These are phyloP conservation scores for Heliconius hermathena DNA, from an alignment of 1,140 invertebrate species.

Conservation along the genomic window DNA sequence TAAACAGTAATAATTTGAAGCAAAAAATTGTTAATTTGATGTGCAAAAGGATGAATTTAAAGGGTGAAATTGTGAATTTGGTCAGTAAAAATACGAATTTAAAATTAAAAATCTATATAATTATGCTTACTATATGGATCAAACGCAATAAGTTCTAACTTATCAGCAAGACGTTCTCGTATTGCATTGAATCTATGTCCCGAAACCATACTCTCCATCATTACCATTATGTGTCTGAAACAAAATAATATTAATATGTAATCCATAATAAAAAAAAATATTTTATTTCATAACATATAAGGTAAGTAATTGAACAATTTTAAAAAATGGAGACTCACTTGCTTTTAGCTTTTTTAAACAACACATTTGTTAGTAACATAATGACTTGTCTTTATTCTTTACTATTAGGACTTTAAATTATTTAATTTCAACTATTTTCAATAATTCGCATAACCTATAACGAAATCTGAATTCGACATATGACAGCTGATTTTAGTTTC, in stretches of 20 bases:
- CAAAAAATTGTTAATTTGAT: no score
- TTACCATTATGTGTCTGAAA: constrained; percentile 87
- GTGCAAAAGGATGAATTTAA: no score
- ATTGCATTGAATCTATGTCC: constrained; percentile 86
- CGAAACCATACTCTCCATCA: constrained; percentile 89
- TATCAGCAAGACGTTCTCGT: constrained; percentile 88
- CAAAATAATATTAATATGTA: background rate
- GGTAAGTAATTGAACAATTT: background rate
- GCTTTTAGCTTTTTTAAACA: constrained; percentile 78
- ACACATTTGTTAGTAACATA: constrained; percentile 72
- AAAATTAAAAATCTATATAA: background rate
- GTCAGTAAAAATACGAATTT: background rate
- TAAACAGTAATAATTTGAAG: no score
- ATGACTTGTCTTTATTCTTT: background rate
- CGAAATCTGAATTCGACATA: background rate
- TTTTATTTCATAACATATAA: background rate
- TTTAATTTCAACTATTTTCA: background rate
- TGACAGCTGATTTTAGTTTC: background rate
- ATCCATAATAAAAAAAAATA: background rate
- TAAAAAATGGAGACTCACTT: constrained; percentile 51
- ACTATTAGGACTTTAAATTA: background rate
- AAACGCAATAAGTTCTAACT: constrained; percentile 87
- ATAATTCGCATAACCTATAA: background rate
- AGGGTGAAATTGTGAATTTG: no score
- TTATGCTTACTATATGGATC: constrained; percentile 89